Conservation (phyloP, 2,113 vertebrate genomes). For the Sisor rabdophorus region DNA sequence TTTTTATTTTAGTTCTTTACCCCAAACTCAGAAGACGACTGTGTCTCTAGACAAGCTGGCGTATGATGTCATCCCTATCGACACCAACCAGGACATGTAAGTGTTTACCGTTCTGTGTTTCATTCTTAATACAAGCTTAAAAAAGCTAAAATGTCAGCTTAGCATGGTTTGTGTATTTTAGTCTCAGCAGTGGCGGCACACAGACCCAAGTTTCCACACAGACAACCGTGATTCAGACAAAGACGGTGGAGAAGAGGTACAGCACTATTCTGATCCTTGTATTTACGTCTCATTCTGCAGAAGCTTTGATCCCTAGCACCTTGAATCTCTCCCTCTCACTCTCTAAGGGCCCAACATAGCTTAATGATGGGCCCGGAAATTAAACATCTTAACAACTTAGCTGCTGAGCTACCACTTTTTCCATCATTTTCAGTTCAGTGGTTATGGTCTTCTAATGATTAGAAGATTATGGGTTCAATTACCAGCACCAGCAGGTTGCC, state of each 20-base stretch:
- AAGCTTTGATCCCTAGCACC: too few species aligned
- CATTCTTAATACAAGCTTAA: slow-evolving; percentile 39
- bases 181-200: slow-evolving; percentile 1
- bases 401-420: too few species aligned
- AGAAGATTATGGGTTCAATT: too few species aligned
- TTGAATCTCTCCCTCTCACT: too few species aligned
- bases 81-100: slow-evolving; percentile 19
- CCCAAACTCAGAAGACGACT: background rate
- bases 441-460: too few species aligned
- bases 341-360: too few species aligned
- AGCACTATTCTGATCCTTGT: background rate
- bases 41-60: slow-evolving; percentile 24
- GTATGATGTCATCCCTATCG: slow-evolving; percentile 25
- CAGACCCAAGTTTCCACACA: too few species aligned
- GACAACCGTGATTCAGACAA: slow-evolving; percentile 21
- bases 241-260: slow-evolving; percentile 7
- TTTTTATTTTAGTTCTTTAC: slow-evolving; percentile 20
- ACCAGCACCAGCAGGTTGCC: too few species aligned
- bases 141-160: slow-evolving; percentile 29
- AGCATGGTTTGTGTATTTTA: slow-evolving; percentile 39
- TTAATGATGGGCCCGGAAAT: too few species aligned
- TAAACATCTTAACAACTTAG: too few species aligned
- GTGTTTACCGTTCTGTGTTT: slow-evolving; percentile 9
- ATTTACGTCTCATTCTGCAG: too few species aligned
- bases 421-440: too few species aligned